These are phyloP conservation scores for Eulemur rufifrons DNA, from an alignment of 2,113 vertebrate genomes.

Conservation along the genomic window DNA sequence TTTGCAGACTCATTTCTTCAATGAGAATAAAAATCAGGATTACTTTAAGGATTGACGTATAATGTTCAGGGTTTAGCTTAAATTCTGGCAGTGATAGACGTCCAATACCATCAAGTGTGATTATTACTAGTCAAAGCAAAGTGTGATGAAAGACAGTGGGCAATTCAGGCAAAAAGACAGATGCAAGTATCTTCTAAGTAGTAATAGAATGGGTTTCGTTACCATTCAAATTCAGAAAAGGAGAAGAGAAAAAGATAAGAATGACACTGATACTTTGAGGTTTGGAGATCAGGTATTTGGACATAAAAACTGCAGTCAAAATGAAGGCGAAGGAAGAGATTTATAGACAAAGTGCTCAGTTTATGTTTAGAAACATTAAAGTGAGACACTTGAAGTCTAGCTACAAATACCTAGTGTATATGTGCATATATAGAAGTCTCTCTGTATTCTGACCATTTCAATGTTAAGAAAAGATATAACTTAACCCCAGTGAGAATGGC, in stretches of 20 bases:
- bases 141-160: neutral
- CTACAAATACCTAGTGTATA: neutral
- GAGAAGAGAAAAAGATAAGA: neutral
- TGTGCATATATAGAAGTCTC: neutral
- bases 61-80: neutral
- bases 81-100: neutral
- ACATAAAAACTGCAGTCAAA: neutral
- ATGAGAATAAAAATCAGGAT: neutral
- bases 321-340: neutral
- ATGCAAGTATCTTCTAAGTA: neutral
- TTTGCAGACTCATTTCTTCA: neutral
- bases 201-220: neutral
- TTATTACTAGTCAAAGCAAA: neutral
- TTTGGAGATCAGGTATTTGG: neutral
- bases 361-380: neutral
- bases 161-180: neutral
- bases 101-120: neutral
- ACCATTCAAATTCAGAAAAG: neutral
- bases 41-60: constrained; percentile 11
- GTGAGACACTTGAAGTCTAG: neutral
- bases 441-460: neutral
- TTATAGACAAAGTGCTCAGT: neutral
- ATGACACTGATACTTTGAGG: neutral
- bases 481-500: too few species aligned
- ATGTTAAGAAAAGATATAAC: neutral